A percentile compares a stretch with the other conserved stretches of the same genome.
These are phyloP conservation scores for Phrynosoma platyrhinos DNA, from an alignment of 2,113 vertebrate species.

Conservation along the genomic window DNA sequence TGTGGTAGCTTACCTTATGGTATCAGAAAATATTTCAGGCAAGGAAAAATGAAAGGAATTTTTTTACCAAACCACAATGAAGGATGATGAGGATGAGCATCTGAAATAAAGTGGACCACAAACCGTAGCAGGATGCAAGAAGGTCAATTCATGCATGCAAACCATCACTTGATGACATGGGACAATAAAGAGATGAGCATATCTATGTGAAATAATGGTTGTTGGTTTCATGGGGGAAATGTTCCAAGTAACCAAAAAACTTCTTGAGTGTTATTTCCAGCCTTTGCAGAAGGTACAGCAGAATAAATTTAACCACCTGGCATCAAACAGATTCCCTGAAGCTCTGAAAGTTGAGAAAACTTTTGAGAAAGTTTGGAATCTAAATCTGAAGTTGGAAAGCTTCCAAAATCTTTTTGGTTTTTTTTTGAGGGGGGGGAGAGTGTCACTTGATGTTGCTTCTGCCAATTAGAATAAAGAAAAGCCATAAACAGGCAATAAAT, in stretches of 20 bases:
- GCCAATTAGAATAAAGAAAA: constrained; percentile 15
- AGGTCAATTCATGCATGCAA: not conserved
- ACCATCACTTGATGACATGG: not conserved
- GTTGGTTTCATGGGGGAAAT: not conserved
- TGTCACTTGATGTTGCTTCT: not conserved
- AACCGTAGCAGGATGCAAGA: too few relatives aligned
- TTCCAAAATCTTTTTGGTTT: too few relatives aligned
- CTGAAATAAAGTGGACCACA: too few relatives aligned
- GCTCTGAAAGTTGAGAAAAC: not conserved
- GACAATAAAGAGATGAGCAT: not conserved
- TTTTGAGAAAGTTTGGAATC: not conserved
- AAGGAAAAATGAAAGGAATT: too few relatives aligned
- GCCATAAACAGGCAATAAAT: constrained; percentile 26
- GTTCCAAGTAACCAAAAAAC: not conserved
- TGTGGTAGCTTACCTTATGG: not conserved
- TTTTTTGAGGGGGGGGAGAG: not conserved
- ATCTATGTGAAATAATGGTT: not conserved
- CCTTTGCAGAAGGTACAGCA: not conserved
- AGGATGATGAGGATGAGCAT: too few relatives aligned
- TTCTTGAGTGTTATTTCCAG: not conserved
- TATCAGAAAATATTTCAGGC: not conserved
- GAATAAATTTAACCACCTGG: not conserved
- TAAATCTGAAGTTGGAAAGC: not conserved
- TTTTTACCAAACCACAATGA: too few relatives aligned
- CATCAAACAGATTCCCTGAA: not conserved